Percentiles rank a stretch among this genome's conserved stretches.
These are phyloP conservation scores for Nothocercus nigrocapillus DNA, from an alignment of 2,113 vertebrate genomes.

Conservation along the genomic window DNA sequence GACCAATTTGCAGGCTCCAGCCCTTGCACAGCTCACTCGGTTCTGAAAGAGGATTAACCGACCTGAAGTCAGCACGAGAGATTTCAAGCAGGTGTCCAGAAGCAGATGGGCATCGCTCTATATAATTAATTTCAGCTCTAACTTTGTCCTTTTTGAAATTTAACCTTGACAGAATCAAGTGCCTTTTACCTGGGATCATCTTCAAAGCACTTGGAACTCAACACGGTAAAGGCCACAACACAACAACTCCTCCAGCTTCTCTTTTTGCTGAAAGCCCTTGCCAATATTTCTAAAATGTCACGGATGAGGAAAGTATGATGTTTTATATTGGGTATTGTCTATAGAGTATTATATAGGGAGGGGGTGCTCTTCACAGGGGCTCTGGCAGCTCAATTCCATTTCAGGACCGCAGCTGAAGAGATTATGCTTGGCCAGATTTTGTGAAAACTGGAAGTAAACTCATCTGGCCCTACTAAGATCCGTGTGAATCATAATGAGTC, in stretches of 20 bases:
- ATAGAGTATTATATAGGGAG: neutral
- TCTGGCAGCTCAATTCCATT: neutral
- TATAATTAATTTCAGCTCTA: conserved; percentile 68
- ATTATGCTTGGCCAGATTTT: neutral
- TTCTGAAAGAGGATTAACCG: conserved; percentile 27
- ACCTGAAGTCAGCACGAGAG: neutral
- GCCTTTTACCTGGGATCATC: conserved; percentile 3
- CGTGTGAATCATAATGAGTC: neutral
- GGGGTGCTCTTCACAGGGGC: neutral
- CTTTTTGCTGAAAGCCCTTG: neutral
- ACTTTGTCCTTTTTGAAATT: conserved; percentile 69
- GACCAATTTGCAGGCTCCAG: conserved; percentile 29
- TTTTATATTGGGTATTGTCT: neutral
- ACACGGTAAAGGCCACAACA: conserved; percentile 53
- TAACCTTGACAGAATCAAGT: conserved; percentile 66
- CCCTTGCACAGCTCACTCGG: neutral
- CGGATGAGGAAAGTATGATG: neutral
- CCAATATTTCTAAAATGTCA: conserved; percentile 22
- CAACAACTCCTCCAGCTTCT: neutral
- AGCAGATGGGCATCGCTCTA: conserved; percentile 42
- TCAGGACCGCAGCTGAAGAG: neutral
- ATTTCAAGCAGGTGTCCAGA: conserved; percentile 36
- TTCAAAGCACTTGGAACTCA: conserved; percentile 39
- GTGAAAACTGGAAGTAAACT: neutral
- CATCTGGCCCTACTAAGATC: neutral